Base-by-base conservation (phyloP, 2,888 invertebrate species). In the Caenorhabditis sp. region DNA sequence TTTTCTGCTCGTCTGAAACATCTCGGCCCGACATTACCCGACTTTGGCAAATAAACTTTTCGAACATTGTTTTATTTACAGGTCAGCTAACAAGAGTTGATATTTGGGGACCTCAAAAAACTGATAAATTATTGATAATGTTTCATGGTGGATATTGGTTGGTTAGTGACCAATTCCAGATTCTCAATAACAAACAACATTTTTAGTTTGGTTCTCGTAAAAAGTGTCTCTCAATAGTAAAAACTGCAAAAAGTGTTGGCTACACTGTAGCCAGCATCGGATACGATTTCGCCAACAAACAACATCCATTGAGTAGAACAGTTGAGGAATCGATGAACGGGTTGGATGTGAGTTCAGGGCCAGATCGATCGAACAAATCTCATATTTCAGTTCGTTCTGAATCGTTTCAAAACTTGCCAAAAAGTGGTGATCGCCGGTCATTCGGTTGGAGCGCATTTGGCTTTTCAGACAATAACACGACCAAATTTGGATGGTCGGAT, bases 361-460 rank as follows among this genome's bases (percentile, higher is more conserved):
- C n/a, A n/a, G n/a, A n/a, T n/a, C 19, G 10, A 50, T 49, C 12
- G 21, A 27, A n/a, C n/a, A n/a, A n/a, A n/a, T n/a, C 27, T 27
- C 23, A 51, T 57, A 12, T 27, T 23, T 31, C 21, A 68, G 71
- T 69, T 71, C 21, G 36, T 64, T 4, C 27, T 76, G 54, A 49
- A 68, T 12, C 50, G 51, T 27, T 71, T 66, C 43, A 10, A 36
- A 5, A 43, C 51, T 31, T 43, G 12, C 43, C 5, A 43, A 43
- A 43, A 65, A 37, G 31, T 78, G 2, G 70, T 71, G n/a, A 64
- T 78, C 21, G 76, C 69, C 37, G 78, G 78, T 8, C 78, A 78
- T 62, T 78, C 78, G 0, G 76, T 69, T 21, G 78, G 78, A 14
- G 76, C 74, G 1, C 74, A 76, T 63, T 50, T 78, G n/a, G 73